Evolutionary conservation across 2,113 vertebrate species (phyloP).

Genomic region (Microtus montanus): DNA sequence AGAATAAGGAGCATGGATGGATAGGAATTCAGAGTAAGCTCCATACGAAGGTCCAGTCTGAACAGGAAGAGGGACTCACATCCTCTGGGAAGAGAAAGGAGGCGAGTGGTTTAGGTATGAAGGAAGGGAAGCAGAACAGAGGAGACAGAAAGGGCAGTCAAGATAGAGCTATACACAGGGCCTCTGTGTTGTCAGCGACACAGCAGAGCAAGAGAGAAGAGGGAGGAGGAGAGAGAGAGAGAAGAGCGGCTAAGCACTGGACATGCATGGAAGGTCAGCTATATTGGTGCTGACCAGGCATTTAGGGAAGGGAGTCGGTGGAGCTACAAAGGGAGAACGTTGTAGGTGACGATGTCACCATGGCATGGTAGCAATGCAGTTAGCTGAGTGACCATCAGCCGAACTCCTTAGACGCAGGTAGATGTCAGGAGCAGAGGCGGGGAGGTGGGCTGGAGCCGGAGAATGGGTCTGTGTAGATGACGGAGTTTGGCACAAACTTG

Average conservation of each 20-base stretch:
- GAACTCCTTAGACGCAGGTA: not conserved
- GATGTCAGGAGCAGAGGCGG: not conserved
- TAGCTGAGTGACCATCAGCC: not conserved
- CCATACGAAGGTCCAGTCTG: not conserved
- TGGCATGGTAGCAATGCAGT: no score
- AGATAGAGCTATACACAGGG: not conserved
- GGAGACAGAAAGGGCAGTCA: not conserved
- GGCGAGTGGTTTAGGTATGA: not conserved
- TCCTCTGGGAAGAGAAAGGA: not conserved
- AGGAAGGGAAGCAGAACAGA: not conserved
- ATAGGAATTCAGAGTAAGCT: not conserved
- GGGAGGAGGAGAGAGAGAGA: no score
- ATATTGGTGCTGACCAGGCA: not conserved
- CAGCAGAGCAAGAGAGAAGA: not conserved
- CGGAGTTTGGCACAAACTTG: not conserved
- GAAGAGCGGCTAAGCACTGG: not conserved
- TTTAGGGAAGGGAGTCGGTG: not conserved
- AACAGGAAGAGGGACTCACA: not conserved
- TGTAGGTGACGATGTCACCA: not conserved
- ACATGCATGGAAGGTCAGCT: not conserved
- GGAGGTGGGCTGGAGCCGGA: not conserved
- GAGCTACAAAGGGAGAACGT: not conserved
- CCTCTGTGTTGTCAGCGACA: not conserved
- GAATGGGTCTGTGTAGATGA: not conserved
- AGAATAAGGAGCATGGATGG: not conserved